Base-by-base conservation (phyloP, 1,140 invertebrate species). In the Bombus superbus region DNA sequence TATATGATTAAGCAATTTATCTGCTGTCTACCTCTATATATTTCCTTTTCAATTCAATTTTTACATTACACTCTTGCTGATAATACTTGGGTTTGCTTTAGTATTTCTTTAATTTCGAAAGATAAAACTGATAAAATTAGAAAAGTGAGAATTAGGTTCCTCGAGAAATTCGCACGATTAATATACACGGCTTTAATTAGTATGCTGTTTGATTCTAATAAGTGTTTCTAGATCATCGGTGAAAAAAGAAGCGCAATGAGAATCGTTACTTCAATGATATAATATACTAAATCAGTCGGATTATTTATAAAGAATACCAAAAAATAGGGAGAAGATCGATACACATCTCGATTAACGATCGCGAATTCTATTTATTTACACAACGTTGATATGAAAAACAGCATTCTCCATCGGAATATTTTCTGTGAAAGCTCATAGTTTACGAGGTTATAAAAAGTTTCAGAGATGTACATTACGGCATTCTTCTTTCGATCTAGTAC, bases 131-230 rank as follows among this genome's bases (percentile, higher is more conserved):
- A 64, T 74, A 38, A 81, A 66, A 85, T 53, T 66, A 22, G 42
- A 2, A 44, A 44, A n/a, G 40, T 15, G 35, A n/a, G 25, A 3
- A 75, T 78, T 22, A n/a, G 22, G 10, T 25, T 72, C 35, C 57
- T 81, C 32, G 35, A 81, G 59, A 85, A 57, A 57, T 57, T 85
- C 71, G 40, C 78, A 81, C 22, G n/a, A 74, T 74, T 81, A 74
- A 13, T 57, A 74, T 80, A 85, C 59, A 40, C 15, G 3, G 59
- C 13, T 81, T 69, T 80, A 85, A 80, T 85, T 80, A 44, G 35
- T 42, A 47, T 77, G 44, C 44, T 25, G 40, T 28, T 72, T 35
- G 18, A 71, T n/a, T 73, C 9, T 32, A 47, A 80, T 72, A 79
- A 38, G 6, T 62, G 42, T 72, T 25, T 69, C 9, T n/a, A 9